phyloP scores from a whole-genome alignment of 1,140 invertebrate species.

The Probaryconus sp. region DNA sequence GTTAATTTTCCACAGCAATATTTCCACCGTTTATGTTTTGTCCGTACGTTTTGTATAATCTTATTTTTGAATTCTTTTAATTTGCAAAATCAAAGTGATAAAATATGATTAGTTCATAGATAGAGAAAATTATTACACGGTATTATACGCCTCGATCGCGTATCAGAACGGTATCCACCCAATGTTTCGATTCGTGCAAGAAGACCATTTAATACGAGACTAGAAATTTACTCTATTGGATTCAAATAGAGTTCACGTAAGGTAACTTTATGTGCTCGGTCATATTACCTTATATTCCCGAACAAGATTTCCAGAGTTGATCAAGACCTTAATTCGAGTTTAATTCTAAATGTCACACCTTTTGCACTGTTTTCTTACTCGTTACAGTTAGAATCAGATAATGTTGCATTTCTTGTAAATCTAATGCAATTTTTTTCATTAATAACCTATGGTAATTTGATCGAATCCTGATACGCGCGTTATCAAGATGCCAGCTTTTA shows the following conservation, averaged over 20 bases:
- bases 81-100: too few species aligned
- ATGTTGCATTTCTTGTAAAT: conserved; percentile 35
- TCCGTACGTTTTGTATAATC: too few species aligned
- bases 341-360: conserved; percentile 52
- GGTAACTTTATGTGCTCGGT: conserved; percentile 46
- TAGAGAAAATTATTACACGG: too few species aligned
- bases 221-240: conserved; percentile 33
- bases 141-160: conserved; percentile 35
- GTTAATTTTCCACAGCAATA: too few species aligned
- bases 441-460: conserved; percentile 35
- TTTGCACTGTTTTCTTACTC: conserved; percentile 8
- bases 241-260: conserved; percentile 26
- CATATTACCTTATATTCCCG: conserved; percentile 47
- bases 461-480: conserved; percentile 26
- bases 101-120: too few species aligned
- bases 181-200: conserved; percentile 38
- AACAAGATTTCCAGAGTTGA: conserved; percentile 41
- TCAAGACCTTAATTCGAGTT: conserved; percentile 49
- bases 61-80: too few species aligned
- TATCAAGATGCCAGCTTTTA: conserved; percentile 28
- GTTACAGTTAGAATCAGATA: conserved; percentile 49
- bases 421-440: conserved; percentile 28
- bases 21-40: too few species aligned
- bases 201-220: conserved; percentile 28
- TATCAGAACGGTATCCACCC: conserved; percentile 26